Conservation (phyloP, 2,888 invertebrate genomes). For the Megaustenia siamemsis region DNA sequence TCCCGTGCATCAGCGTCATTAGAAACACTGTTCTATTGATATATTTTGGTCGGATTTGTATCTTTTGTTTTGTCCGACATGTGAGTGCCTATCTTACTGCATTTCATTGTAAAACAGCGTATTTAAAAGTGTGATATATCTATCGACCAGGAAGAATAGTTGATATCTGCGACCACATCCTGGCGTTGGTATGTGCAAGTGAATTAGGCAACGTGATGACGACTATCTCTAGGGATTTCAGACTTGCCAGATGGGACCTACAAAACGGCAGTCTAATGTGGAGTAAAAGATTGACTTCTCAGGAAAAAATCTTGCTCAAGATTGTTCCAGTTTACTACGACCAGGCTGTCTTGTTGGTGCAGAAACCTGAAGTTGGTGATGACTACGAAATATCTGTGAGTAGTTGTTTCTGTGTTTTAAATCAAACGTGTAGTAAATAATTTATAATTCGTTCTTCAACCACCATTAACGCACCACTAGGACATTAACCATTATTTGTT, state of each 20-base stretch:
- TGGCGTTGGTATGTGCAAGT: conserved; percentile 13
- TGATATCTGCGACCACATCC: conserved; percentile 23
- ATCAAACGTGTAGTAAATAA: too few relatives aligned
- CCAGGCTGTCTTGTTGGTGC: conserved; percentile 55
- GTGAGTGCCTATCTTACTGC: too few relatives aligned
- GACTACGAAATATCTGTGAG: conserved; percentile 27
- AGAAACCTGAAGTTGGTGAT: not conserved
- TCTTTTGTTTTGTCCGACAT: too few relatives aligned
- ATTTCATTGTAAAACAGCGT: too few relatives aligned
- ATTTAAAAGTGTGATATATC: too few relatives aligned
- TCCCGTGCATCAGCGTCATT: too few relatives aligned
- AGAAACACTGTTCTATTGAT: too few relatives aligned
- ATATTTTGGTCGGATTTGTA: too few relatives aligned
- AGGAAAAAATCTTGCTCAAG: conserved; percentile 16
- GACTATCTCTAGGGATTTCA: conserved; percentile 41
- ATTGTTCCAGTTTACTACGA: conserved; percentile 57
- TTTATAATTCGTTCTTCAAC: too few relatives aligned
- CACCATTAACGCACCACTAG: too few relatives aligned
- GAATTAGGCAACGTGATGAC: conserved; percentile 40
- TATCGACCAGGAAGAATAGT: conserved; percentile 31
- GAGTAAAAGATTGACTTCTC: conserved; percentile 28
- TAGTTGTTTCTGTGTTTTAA: not conserved
- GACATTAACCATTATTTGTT: too few relatives aligned
- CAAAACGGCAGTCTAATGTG: conserved; percentile 53
- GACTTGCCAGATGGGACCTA: conserved; percentile 57